Base-by-base conservation (phyloP, 2,797 vertebrate species). In the Oryzias sinensis region DNA sequence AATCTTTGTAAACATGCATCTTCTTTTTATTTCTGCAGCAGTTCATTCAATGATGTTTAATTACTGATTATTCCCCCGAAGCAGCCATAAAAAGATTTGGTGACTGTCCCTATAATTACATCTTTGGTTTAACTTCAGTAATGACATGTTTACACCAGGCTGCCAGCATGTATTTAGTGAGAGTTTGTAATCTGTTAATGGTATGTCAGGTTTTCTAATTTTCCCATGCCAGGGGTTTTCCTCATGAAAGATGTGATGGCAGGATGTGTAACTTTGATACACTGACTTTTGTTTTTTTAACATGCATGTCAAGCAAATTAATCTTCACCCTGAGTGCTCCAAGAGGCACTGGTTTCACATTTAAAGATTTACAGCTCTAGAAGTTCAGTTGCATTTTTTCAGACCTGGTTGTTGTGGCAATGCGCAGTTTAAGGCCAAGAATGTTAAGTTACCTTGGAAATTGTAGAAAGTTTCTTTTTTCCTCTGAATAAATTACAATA, bases 371-470 rank as follows among this genome's bases (percentile, higher is more conserved):
- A 84, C 14, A 58, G 60, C 25, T 56, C 22, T 56, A n/a, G 86
- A 87, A 84, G 85, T 86, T 86, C 84, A 84, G n/a, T 20, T 4
- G 59, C 62, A 59, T 72, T 69, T 78, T 69, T 56, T 57, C 57
- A 53, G 45, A 6, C 53, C 54, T 49, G 8, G 77, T 86, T 49
- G 83, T 77, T 69, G 61, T 59, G 80, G 86, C 81, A 77, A 66
- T 57, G 1, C 25, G 42, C 15, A 8, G 29, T 33, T 42, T 13
- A 14, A 25, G 56, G 59, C 65, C 79, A 85, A 80, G 78, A 85
- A 89, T 89, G 80, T 53, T 41, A 76, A 64, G 56, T 71, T 37
- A 27, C 79, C 48, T 43, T 18, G 18, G 74, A 61, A 57, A 24
- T 43, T 16, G 49, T 2, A 43, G 17, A 53, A 47, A 48, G 56